Base-by-base conservation (phyloP, 2,113 vertebrate species). In the Struthidea cinerea region DNA sequence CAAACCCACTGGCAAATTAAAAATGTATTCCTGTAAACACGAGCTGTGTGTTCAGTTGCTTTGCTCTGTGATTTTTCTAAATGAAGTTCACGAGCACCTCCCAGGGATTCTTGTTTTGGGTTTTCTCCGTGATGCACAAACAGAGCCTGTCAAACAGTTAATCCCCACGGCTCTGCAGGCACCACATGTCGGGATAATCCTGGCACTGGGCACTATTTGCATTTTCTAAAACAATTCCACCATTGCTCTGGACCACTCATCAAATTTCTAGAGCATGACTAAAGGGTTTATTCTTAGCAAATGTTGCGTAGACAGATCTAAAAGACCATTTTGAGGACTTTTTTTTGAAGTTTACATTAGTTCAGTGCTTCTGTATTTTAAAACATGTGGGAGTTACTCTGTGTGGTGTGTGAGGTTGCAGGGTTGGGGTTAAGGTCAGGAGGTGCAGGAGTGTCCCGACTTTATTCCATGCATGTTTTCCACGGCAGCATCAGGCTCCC, bases 271-370 rank as follows among this genome's bases (percentile, higher is more conserved):
- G 89, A 87, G 94, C 87, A n/a, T 96, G 95, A 96, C 93, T 91
- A 32, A 93, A 96, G 76, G 86, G 92, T 61, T 95, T 94, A 79
- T 95, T 95, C 93, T 82, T 89, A 82, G 95, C 60, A 84, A 68
- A 14, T 22, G 47, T 81, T 84, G 89, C 87, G 19, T 7, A 17
- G 68, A 60, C 64, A 55, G 68, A 59, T 52, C 56, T 2, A 78
- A 92, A 94, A 44, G 73, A 13, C 27, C 35, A 1, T 90, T 91
- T 37, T 49, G 67, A 83, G 63, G 81, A 14, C 7, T 1, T 35
- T 53, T 32, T 60, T 73, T 56, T 27, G 32, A 80, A 59, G 83
- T 90, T 92, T 70, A 60, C 64, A 1, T 74, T 42, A 44, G 33
- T 93, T 81, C 42, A n/a, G 69, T 15, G 68, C 50, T 81, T 32